Base-by-base conservation (phyloP, 2,113 vertebrate genomes). In the Phoxinus phoxinus region DNA sequence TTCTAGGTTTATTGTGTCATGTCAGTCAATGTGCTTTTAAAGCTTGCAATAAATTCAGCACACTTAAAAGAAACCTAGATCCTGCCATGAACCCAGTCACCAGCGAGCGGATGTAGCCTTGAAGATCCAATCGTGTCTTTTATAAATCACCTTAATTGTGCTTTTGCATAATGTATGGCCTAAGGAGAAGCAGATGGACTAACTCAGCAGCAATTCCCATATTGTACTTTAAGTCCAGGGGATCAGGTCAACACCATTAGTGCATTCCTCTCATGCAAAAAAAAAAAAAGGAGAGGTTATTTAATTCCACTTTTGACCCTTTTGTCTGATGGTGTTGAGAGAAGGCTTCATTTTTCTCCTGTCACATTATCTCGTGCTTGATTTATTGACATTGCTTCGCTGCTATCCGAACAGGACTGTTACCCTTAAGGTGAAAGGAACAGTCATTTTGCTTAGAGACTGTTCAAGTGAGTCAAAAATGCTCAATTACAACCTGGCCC, bases 151-250 rank as follows among this genome's bases (percentile, higher is more conserved):
- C 35, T 25, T 51, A 86, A 84, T 56, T 72, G 30, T 77, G 48
- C 81, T 81, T 86, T 86, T 88, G 71, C 85, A 88, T 86, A 86
- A 88, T 77, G 71, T 82, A 86, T 88, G 69, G 56, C 35, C 77
- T 61, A 59, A 48, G 44, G 72, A 75, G 32, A 83, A 78, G 58
- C 48, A 76, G 74, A 84, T 69, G 76, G 86, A 83, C 82, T 61
- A 85, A 84, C 23, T 84, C 74, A 79, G 63, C 37, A 81, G 74
- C 73, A 82, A 80, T 78, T 75, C 51, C 56, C 10, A n/a, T 46
- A 51, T 81, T 58, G 41, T 77, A 23, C 51, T 81, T 86, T 87
- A 86, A 63, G 58, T 81, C 84, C 79, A 69, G 23, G 23, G 48
- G 83, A 80, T 89, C 75, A 87, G 81, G 67, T 87, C 53, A 74